Conservation (phyloP, 2,888 invertebrate species). For the Caenorhabditis afra region DNA sequence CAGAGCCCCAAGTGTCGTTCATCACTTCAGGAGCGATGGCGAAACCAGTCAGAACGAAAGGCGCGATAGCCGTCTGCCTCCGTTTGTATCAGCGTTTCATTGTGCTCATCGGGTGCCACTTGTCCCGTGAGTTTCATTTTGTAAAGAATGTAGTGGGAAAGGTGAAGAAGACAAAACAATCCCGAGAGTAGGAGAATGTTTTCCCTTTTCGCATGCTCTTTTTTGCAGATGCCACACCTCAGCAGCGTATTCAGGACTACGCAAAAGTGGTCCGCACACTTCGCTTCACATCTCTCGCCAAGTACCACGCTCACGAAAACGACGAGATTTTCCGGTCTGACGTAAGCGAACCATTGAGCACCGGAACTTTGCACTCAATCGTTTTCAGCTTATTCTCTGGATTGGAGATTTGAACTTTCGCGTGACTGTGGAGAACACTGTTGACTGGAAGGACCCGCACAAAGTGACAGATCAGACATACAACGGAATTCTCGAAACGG, state of each 20-base stretch:
- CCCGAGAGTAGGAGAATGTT: neutral
- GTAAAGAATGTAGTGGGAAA: too few species aligned
- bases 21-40: constrained; percentile 71
- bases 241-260: constrained; percentile 75
- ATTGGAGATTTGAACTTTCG: constrained; percentile 79
- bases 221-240: constrained; percentile 71
- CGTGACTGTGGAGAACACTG: constrained; percentile 50
- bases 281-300: constrained; percentile 59
- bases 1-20: constrained; percentile 71
- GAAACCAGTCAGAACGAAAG: constrained; percentile 86
- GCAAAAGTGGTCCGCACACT: constrained; percentile 68
- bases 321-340: constrained; percentile 65
- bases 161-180: too few species aligned
- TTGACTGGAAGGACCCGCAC: constrained; percentile 48
- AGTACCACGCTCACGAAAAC: constrained; percentile 56
- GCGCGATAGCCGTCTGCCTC: constrained; percentile 93
- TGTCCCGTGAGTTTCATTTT: constrained; percentile 85
- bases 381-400: constrained; percentile 73
- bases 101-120: constrained; percentile 94
- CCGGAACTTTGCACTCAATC: neutral
- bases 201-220: neutral
- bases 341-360: constrained; percentile 41
- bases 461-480: constrained; percentile 8
- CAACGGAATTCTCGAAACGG: constrained; percentile 37
- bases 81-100: constrained; percentile 95